Conservation (phyloP, 2,888 invertebrate species). For the Cantharis flavilabris region DNA sequence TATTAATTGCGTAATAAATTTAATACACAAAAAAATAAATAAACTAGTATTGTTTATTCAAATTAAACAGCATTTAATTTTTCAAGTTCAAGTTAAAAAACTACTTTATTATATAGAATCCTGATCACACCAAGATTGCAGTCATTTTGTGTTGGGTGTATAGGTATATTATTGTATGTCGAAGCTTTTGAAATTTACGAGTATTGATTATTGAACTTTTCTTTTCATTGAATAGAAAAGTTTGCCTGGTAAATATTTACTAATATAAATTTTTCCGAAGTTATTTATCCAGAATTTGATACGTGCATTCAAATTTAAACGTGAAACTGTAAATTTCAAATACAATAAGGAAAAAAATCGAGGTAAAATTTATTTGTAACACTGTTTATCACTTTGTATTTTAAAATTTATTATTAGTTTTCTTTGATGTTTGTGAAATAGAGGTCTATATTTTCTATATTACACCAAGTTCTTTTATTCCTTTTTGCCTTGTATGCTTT, state of each 20-base stretch:
- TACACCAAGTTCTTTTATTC: not conserved
- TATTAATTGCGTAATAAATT: no score
- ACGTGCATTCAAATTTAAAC: not conserved
- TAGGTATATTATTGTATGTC: not conserved
- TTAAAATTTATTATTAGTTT: not conserved
- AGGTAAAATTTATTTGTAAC: not conserved
- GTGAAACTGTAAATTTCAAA: not conserved
- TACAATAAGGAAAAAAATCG: not conserved
- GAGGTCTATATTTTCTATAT: not conserved
- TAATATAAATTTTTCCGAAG: not conserved
- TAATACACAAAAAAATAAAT: not conserved
- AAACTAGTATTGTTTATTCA: not conserved
- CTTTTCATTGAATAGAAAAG: not conserved
- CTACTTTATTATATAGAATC: not conserved
- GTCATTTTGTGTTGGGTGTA: not conserved
- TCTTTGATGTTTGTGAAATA: not conserved
- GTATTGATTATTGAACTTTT: not conserved
- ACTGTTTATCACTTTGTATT: not conserved
- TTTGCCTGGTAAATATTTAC: not conserved
- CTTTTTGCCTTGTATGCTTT: not conserved
- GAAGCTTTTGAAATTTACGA: slow-evolving; percentile 1
- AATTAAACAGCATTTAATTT: not conserved
- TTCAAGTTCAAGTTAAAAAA: not conserved
- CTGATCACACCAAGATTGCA: not conserved
- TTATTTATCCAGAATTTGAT: not conserved